phyloP scores from a whole-genome alignment of 1,140 invertebrate species.

The Aphaenogaster rudis region DNA sequence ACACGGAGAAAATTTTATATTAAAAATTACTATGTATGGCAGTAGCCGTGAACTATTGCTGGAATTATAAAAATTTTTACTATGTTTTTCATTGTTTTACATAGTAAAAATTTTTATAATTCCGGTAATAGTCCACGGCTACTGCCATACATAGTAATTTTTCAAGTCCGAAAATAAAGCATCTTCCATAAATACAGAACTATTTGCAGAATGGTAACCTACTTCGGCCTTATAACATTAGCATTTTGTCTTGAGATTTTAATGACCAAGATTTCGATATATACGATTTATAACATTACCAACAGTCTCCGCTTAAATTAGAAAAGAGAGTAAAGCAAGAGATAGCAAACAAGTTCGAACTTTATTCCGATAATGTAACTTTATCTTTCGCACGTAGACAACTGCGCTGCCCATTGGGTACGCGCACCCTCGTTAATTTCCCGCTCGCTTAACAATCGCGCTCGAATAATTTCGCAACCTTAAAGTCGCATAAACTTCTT shows the following conservation, averaged over 20 bases:
- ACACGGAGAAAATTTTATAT: no score
- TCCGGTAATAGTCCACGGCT: no score
- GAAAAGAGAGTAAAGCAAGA: slow-evolving; percentile 24
- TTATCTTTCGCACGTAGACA: slow-evolving; percentile 56
- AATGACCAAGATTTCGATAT: slow-evolving; percentile 25
- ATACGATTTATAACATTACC: slow-evolving; percentile 26
- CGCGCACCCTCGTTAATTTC: slow-evolving; percentile 54
- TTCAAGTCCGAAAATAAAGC: background rate
- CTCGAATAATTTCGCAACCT: slow-evolving; percentile 56
- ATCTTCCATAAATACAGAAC: background rate
- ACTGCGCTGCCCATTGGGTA: slow-evolving; percentile 37
- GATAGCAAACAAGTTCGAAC: slow-evolving; percentile 56
- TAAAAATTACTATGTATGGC: no score
- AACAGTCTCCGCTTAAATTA: slow-evolving; percentile 14
- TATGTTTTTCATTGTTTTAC: no score
- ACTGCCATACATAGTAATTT: no score
- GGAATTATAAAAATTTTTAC: no score
- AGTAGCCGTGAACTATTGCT: no score
- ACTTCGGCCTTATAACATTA: background rate
- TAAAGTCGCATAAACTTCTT: slow-evolving; percentile 63
- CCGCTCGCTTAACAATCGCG: slow-evolving; percentile 53
- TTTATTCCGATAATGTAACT: slow-evolving; percentile 53
- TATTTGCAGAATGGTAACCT: background rate
- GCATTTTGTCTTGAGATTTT: background rate
- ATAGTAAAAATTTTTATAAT: no score